These are phyloP conservation scores for Olivierus martensii DNA, from an alignment of 1,140 invertebrate genomes.

Conservation along the genomic window DNA sequence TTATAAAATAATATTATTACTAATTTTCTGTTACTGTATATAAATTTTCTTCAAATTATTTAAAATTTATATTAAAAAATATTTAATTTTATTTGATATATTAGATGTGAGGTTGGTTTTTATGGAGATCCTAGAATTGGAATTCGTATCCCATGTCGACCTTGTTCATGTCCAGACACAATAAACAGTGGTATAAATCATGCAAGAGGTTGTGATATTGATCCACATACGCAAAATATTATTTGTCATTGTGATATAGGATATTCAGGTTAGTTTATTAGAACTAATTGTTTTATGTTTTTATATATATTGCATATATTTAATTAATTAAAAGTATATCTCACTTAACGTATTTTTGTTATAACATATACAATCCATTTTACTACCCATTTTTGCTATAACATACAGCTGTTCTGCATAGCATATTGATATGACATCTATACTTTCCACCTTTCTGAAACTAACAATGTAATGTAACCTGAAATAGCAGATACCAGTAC, in stretches of 20 bases:
- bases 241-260: constrained; percentile 84
- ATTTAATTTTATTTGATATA: constrained; percentile 2
- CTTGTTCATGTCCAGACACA: constrained; percentile 88
- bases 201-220: constrained; percentile 74
- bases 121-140: constrained; percentile 90
- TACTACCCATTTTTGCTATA: too few relatives aligned
- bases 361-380: neutral
- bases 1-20: too few relatives aligned
- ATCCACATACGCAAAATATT: constrained; percentile 73
- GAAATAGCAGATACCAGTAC: too few relatives aligned
- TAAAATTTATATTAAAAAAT: neutral
- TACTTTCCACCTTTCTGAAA: too few relatives aligned
- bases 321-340: too few relatives aligned
- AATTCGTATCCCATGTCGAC: constrained; percentile 73
- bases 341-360: too few relatives aligned
- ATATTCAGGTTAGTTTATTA: constrained; percentile 46
- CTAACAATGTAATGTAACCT: too few relatives aligned
- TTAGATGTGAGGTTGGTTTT: constrained; percentile 69
- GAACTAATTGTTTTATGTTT: too few relatives aligned
- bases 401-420: too few relatives aligned
- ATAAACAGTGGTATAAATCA: constrained; percentile 65
- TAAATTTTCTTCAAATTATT: neutral
- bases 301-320: too few relatives aligned
- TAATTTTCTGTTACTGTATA: neutral
- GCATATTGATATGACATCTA: too few relatives aligned